These are phyloP conservation scores for Neopelma chrysocephalum DNA, from an alignment of 2,797 vertebrate species.

Conservation along the genomic window DNA sequence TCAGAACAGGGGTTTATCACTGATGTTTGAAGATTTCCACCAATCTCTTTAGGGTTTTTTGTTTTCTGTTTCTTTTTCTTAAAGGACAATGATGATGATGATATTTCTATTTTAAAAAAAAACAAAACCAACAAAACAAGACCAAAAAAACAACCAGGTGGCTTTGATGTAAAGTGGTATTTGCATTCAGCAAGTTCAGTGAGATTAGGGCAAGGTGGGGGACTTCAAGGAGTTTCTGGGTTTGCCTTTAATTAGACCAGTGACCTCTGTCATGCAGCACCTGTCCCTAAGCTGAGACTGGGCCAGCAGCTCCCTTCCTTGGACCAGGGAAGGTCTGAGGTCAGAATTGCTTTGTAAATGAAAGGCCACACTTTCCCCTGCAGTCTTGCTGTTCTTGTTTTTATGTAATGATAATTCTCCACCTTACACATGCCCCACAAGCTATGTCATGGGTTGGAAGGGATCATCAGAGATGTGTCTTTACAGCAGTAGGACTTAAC, in stretches of 20 bases:
- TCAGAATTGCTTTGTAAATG: not conserved
- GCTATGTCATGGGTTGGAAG: not conserved
- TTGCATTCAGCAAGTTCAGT: not conserved
- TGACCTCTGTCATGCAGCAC: not conserved
- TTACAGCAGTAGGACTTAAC: not conserved
- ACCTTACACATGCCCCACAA: not conserved
- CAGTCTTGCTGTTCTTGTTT: not conserved
- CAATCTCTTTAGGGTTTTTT: not conserved
- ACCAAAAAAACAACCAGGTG: not conserved
- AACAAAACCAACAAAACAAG: not conserved
- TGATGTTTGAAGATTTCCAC: not conserved
- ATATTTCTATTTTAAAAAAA: not conserved
- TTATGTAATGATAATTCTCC: not conserved
- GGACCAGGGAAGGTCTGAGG: not conserved
- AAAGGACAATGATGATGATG: not conserved
- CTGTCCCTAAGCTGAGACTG: not conserved
- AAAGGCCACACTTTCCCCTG: not conserved
- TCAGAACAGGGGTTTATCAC: not conserved
- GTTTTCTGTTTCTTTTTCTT: not conserved
- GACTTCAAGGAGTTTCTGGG: not conserved
- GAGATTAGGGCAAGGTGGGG: not conserved
- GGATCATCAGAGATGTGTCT: not conserved
- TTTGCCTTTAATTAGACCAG: not conserved
- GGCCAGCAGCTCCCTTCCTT: not conserved
- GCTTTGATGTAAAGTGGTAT: not conserved